Percentiles rank a stretch among this genome's conserved stretches.
Evolutionary conservation across 2,113 vertebrate species (phyloP).

Genomic region (Rhadina sibilatrix): DNA sequence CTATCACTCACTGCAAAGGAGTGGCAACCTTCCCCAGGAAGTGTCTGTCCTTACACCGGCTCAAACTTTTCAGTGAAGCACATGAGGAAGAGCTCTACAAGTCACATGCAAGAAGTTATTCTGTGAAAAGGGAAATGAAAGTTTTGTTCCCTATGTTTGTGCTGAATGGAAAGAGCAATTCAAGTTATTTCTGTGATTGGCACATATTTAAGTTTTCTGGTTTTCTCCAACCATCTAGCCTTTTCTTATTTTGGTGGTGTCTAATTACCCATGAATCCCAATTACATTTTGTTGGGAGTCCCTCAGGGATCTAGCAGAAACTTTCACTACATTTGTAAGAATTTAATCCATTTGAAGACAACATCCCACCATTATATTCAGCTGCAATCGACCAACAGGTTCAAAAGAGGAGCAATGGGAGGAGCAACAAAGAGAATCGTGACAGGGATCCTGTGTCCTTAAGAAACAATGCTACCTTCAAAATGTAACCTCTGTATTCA

Average conservation of each 20-base stretch:
- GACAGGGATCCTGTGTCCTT: not conserved
- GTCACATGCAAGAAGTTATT: not conserved
- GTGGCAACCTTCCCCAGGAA: not conserved
- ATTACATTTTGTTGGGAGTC: not conserved
- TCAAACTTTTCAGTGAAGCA: not conserved
- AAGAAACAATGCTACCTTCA: not conserved
- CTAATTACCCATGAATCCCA: not conserved
- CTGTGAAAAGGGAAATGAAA: not conserved
- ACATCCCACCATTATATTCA: not conserved
- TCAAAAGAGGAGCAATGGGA: not conserved
- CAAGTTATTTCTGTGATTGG: not conserved
- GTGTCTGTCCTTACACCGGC: not conserved
- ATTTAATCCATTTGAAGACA: not conserved
- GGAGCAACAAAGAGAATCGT: rapidly evolving
- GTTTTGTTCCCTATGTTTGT: not conserved
- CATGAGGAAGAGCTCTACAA: not conserved
- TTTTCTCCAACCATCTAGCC: not conserved
- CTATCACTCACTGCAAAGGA: not conserved
- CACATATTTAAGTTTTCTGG: not conserved
- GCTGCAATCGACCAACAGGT: not conserved
- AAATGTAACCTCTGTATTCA: not conserved
- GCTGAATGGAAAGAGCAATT: not conserved
- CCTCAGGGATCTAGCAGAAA: rapidly evolving
- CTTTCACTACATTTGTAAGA: not conserved
- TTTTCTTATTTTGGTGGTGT: not conserved